Base-by-base conservation (phyloP, 2,797 vertebrate species). In the Gila robusta region DNA sequence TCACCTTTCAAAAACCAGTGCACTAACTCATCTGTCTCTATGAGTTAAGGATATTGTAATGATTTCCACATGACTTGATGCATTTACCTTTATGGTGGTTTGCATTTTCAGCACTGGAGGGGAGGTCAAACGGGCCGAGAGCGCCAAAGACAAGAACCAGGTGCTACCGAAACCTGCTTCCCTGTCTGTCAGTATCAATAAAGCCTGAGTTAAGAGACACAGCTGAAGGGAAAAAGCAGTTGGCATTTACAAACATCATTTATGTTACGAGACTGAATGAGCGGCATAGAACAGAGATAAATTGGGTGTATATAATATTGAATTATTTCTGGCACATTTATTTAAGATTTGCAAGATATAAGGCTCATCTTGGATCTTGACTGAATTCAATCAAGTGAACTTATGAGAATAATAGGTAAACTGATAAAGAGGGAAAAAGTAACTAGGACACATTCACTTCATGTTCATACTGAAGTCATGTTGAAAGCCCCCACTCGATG, bases 401-500 rank as follows among this genome's bases (percentile, higher is more conserved):
- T 37, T 6, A 26, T 41, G 12, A 41, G 59, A 66, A 47, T 32
- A 64, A 62, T 1, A 26, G 54, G n/a, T 19, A n/a, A 79, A 41
- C 21, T 9, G 23, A 59, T 9, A 37, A 41, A 78, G 2, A 26
- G 35, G 54, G 87, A 87, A 81, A 89, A 91, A 28, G 32, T 26
- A 89, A 91, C 73, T 5, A 49, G 5, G 14, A 17, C 47, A 49
- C 47, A 17, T 49, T 49, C 47, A 6, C 5, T 16, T 92, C 87
- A 32, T 28, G 28, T 44, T 49, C 71, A 86, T 89, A 92, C 91
- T 93, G 91, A 94, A 92, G 26, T 47, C 41, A 23, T 44, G 52
- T 62, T 23, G 66, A 89, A 76, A 86, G 89, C 90, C 73, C 73
- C 69, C 66, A 87, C 91, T 92, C 89, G 90, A 93, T 91, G 91